Base-by-base conservation (phyloP, 2,113 vertebrate genomes). In the Pachypanchax playfairii region DNA sequence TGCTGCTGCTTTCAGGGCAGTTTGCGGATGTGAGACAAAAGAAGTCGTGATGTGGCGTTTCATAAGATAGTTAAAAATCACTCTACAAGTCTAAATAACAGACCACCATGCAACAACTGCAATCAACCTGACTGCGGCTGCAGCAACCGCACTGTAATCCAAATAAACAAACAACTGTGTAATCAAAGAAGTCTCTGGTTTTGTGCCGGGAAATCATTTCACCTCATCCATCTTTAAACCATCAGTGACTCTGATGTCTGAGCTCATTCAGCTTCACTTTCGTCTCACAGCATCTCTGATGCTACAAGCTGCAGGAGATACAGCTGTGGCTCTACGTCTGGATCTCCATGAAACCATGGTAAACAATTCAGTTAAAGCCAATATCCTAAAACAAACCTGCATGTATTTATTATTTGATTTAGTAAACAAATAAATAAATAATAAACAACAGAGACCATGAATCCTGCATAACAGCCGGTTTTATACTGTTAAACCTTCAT, bases 31-130 rank as follows among this genome's bases (percentile, higher is more conserved):
- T 13, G 24, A 51, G 36, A 54, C 33, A 59, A 17, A 47, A 15
- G 50, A 53, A 51, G 50, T 41, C 53, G 51, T 29, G 25, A 68
- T 59, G 73, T 73, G 77, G 59, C 33, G 11, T 82, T 82, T 79
- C 74, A 70, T 50, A 46, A 42, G 68, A 74, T 70, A 80, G 79
- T 89, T 84, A 79, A 86, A 87, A 85, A 88, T 86, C 77, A 44
- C 81, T 83, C 77, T 67, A 35, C 53, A 15, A 28, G 70, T 66
- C 54, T 28, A 80, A 86, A 85, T 80, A 67, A 75, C 79, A 85
- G 81, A 83, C 75, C 70, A 75, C 77, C 75, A 44, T 17, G 57
- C 64, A 33, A 42, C 62, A 42, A 39, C 75, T 73, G 76, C 59
- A 87, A 85, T 87, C 85, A 88, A 75, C 68, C 72, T 72, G 72